These are phyloP conservation scores for Drosophila anceps DNA, from an alignment of 2,888 invertebrate genomes.

Conservation along the genomic window DNA sequence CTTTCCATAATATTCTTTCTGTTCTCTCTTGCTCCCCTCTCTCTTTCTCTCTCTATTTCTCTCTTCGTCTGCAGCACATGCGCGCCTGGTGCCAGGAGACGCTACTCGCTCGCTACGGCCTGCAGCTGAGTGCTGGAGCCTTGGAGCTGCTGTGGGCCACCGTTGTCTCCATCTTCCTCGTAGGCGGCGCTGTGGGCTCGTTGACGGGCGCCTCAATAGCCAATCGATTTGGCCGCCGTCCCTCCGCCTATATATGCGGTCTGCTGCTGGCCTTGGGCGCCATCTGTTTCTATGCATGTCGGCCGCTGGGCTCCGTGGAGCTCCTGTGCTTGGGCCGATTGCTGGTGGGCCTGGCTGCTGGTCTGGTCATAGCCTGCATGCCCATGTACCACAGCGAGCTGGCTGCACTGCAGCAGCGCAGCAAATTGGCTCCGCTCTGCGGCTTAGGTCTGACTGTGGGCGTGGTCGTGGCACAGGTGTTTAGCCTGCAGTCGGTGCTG, in stretches of 20 bases:
- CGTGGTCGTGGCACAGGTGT: slow-evolving; percentile 84
- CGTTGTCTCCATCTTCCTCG: slow-evolving; percentile 94
- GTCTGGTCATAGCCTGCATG: slow-evolving; percentile 93
- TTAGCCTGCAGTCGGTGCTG: slow-evolving; percentile 80
- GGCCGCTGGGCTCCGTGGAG: slow-evolving; percentile 90
- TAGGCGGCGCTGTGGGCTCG: slow-evolving; percentile 95
- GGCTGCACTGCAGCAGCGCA: slow-evolving; percentile 91
- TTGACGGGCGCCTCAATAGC: slow-evolving; percentile 91
- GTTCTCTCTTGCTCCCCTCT: not conserved
- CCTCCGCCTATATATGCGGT: slow-evolving; percentile 89
- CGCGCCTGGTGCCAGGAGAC: slow-evolving; percentile 91
- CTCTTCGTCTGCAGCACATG: slow-evolving; percentile 86
- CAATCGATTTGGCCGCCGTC: slow-evolving; percentile 89
- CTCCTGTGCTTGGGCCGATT: slow-evolving; percentile 91
- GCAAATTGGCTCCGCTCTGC: slow-evolving; percentile 92
- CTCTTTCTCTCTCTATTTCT: not conserved
- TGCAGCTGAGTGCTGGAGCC: slow-evolving; percentile 85
- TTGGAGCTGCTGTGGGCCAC: slow-evolving; percentile 91
- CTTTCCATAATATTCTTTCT: not conserved
- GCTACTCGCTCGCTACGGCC: slow-evolving; percentile 87
- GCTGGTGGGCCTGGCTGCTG: slow-evolving; percentile 91
- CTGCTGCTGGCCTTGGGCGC: slow-evolving; percentile 89
- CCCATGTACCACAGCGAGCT: slow-evolving; percentile 97
- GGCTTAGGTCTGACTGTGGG: slow-evolving; percentile 86
- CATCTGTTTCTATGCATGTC: slow-evolving; percentile 89